phyloP scores from a whole-genome alignment of 2,888 invertebrate genomes.

The Yponomeuta malinellus region DNA sequence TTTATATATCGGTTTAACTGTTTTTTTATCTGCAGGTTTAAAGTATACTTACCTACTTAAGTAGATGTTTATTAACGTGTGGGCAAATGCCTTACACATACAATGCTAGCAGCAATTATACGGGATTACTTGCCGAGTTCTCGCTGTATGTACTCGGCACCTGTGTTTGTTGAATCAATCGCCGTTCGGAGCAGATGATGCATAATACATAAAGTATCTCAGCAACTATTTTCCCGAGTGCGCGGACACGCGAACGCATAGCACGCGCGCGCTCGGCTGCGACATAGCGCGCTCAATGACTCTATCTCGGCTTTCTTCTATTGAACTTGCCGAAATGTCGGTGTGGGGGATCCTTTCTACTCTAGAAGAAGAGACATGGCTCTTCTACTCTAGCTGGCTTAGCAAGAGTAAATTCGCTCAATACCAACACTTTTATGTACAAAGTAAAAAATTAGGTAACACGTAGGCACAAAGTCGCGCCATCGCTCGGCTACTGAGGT shows the following conservation, averaged over 20 bases:
- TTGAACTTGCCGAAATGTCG: constrained; percentile 24
- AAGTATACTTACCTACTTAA: no score
- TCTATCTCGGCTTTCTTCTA: constrained; percentile 53
- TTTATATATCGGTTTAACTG: no score
- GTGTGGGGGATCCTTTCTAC: background rate
- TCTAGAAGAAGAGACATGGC: no score
- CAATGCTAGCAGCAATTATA: background rate
- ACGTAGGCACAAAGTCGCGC: no score
- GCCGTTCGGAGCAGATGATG: constrained; percentile 27
- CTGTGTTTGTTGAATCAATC: constrained; percentile 7
- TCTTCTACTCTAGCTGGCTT: no score
- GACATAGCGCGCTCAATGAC: constrained; percentile 39
- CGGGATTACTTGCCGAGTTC: background rate
- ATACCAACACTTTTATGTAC: no score
- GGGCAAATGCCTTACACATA: background rate
- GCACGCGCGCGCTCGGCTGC: constrained; percentile 48
- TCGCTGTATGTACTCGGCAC: background rate
- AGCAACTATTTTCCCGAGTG: constrained; percentile 49
- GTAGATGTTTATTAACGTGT: background rate
- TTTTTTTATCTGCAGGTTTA: no score
- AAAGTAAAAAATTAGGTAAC: no score
- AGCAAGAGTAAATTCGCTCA: no score
- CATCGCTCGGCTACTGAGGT: no score
- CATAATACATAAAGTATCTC: constrained; percentile 48
- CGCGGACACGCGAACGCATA: constrained; percentile 50